Evolutionary conservation across 2,888 invertebrate species (phyloP).

Genomic region (Chloroclystis v-ata): DNA sequence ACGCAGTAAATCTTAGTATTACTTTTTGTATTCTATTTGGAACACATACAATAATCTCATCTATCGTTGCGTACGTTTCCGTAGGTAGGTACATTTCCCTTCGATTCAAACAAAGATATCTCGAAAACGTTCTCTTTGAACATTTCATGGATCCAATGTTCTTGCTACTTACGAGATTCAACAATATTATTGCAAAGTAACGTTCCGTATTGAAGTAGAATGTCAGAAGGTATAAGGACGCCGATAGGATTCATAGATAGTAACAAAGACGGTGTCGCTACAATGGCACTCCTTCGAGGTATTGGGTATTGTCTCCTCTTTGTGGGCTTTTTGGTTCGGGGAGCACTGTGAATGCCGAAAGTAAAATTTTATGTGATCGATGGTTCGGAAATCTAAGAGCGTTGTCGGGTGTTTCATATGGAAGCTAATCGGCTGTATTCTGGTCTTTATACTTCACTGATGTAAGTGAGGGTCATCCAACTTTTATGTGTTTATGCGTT

Average conservation of each 20-base stretch:
- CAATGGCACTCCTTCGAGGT: slow-evolving; percentile 42
- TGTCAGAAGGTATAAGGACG: slow-evolving; percentile 46
- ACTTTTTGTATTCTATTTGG: no score
- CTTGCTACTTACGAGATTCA: slow-evolving; percentile 5
- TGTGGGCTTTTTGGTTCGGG: slow-evolving; percentile 16
- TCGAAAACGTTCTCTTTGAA: slow-evolving; percentile 4
- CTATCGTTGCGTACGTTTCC: background rate
- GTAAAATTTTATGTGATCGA: slow-evolving; percentile 20
- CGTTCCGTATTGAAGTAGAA: slow-evolving; percentile 34
- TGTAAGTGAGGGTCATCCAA: no score
- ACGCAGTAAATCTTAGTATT: no score
- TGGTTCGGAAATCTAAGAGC: slow-evolving; percentile 5
- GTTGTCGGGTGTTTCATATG: slow-evolving; percentile 1
- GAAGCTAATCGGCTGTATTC: background rate
- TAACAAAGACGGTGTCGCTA: slow-evolving; percentile 51
- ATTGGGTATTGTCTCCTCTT: slow-evolving; percentile 50
- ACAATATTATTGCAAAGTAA: slow-evolving; percentile 18
- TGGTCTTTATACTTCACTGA: background rate
- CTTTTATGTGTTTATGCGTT: no score
- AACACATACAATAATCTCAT: no score
- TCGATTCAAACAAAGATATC: background rate
- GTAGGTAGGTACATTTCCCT: background rate
- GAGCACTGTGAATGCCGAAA: slow-evolving; percentile 14
- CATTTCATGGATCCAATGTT: background rate
- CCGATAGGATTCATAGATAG: slow-evolving; percentile 55